These are phyloP conservation scores for Cecropterus lyciades DNA, from an alignment of 1,140 invertebrate genomes.

Conservation along the genomic window DNA sequence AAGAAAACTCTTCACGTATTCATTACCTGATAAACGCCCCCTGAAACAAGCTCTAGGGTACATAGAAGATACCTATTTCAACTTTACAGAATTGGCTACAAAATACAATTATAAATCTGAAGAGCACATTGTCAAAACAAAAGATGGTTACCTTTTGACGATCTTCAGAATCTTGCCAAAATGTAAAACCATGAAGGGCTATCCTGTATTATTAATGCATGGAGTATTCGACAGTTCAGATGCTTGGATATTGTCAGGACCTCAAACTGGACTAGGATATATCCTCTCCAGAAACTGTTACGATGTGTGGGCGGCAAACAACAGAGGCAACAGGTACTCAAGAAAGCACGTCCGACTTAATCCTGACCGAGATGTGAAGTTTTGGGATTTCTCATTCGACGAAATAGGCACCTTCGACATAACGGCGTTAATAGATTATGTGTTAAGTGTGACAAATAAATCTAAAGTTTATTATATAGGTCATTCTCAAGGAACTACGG, in stretches of 20 bases:
- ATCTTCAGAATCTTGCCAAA: slow-evolving; percentile 86
- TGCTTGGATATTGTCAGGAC: slow-evolving; percentile 86
- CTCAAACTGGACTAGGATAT: slow-evolving; percentile 78
- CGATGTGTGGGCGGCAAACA: slow-evolving; percentile 90
- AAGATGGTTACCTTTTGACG: slow-evolving; percentile 87
- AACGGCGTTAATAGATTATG: slow-evolving; percentile 85
- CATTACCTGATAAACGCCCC: slow-evolving; percentile 46
- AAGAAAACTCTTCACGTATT: slow-evolving; percentile 43
- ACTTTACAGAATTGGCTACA: slow-evolving; percentile 60
- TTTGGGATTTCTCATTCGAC: slow-evolving; percentile 88
- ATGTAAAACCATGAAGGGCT: slow-evolving; percentile 49
- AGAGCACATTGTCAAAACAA: slow-evolving; percentile 71
- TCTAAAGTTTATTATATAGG: slow-evolving; percentile 86
- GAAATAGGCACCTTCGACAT: slow-evolving; percentile 87
- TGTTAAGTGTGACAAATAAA: slow-evolving; percentile 79
- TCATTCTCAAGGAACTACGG: slow-evolving; percentile 87
- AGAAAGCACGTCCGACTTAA: slow-evolving; percentile 83
- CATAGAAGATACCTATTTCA: slow-evolving; percentile 62
- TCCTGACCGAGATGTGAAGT: slow-evolving; percentile 79
- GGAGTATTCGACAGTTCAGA: slow-evolving; percentile 88
- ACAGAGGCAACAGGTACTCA: slow-evolving; percentile 90
- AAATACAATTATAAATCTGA: slow-evolving; percentile 65
- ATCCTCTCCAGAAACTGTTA: slow-evolving; percentile 85
- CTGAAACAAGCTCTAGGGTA: slow-evolving; percentile 55
- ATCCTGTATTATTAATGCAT: slow-evolving; percentile 88